Conservation (phyloP, 2,113 vertebrate species). For the Dicerorhinus sumatrensis region DNA sequence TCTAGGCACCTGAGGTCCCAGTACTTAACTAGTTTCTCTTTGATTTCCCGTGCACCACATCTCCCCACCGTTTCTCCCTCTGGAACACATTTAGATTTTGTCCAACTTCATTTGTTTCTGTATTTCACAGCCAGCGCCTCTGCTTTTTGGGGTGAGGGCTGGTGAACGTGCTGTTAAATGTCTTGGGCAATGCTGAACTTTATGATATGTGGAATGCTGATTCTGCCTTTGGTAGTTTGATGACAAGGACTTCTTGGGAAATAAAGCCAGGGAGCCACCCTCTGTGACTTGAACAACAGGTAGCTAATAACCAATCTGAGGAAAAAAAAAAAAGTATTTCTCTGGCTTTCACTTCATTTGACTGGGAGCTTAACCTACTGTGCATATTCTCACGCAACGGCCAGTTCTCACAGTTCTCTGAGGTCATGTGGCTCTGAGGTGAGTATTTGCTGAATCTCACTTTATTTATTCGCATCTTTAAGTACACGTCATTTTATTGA, state of each 20-base stretch:
- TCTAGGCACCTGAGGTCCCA: too few relatives aligned
- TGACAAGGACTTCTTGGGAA: neutral
- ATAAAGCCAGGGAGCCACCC: neutral
- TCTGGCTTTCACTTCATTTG: neutral
- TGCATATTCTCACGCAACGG: neutral
- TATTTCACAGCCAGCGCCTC: neutral
- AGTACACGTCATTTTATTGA: neutral
- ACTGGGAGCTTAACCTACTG: neutral
- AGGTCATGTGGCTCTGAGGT: neutral
- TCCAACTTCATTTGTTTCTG: neutral
- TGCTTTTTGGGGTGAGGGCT: neutral
- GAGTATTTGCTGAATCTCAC: neutral
- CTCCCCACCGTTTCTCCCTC: neutral
- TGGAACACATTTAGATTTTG: neutral
- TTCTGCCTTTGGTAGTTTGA: neutral
- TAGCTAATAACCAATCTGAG: neutral
- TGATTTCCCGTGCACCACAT: rapidly evolving
- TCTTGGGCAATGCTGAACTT: neutral
- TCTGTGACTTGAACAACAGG: neutral
- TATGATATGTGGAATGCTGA: too few relatives aligned
- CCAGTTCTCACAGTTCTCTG: neutral
- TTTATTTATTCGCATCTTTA: neutral
- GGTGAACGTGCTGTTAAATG: rapidly evolving
- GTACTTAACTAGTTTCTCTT: neutral
- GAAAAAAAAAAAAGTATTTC: neutral